phyloP scores from a whole-genome alignment of 2,888 invertebrate genomes.

The Hecatera dysodea region DNA sequence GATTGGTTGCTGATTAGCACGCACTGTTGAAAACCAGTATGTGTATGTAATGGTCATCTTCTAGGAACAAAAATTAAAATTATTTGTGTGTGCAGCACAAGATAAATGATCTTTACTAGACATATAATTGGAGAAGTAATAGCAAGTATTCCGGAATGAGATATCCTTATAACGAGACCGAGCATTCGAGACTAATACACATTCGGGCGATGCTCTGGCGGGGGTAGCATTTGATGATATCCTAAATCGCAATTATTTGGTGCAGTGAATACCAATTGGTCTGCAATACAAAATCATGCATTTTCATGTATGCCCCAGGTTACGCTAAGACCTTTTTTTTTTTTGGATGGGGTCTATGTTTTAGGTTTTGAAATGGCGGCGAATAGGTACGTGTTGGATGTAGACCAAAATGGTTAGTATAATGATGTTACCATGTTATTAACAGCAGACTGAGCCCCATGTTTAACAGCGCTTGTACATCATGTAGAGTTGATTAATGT shows the following conservation, averaged over 20 bases:
- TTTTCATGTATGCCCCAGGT: not conserved
- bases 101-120: constrained; percentile 10
- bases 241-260: constrained; percentile 32
- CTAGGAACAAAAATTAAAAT: constrained; percentile 8
- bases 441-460: not conserved
- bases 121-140: constrained; percentile 17
- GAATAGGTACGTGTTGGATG: not conserved
- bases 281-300: not conserved
- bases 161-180: constrained; percentile 13
- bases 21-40: constrained; percentile 25
- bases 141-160: constrained; percentile 7
- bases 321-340: not conserved
- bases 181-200: constrained; percentile 7
- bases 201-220: constrained; percentile 16
- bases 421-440: constrained; percentile 3
- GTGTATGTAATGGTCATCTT: constrained; percentile 36
- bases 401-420: not conserved
- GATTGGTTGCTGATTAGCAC: constrained; percentile 57
- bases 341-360: too few species aligned
- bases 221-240: constrained; percentile 16
- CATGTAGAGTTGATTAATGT: not conserved
- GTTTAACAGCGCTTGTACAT: constrained; percentile 5
- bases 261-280: constrained; percentile 37
- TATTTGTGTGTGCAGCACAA: constrained; percentile 9
- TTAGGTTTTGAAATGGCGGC: not conserved